These are phyloP conservation scores for Darevskia nairensis DNA, from an alignment of 2,797 vertebrate species.

Conservation along the genomic window DNA sequence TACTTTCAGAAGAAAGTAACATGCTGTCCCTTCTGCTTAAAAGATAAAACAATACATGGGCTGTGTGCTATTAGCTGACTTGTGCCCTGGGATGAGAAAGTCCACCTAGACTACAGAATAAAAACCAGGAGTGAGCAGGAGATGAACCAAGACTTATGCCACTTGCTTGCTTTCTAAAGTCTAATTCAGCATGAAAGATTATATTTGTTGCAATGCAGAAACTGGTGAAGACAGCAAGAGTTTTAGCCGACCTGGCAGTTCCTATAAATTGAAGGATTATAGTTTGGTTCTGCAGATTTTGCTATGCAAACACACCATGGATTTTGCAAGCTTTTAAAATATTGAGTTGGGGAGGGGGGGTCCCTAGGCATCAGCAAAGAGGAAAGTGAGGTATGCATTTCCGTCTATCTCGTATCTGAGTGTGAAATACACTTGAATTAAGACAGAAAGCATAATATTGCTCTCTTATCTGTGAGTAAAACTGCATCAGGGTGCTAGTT, in stretches of 20 bases:
- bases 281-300: conserved; percentile 37
- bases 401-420: conserved; percentile 20
- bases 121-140: conserved; percentile 10
- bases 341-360: background rate
- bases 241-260: conserved; percentile 33
- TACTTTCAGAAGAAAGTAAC: conserved; percentile 3
- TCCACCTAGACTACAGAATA: conserved; percentile 27
- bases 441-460: conserved; percentile 20
- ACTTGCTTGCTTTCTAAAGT: conserved; percentile 15
- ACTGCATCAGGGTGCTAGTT: background rate
- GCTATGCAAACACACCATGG: conserved; percentile 15
- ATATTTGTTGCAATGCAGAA: conserved; percentile 42
- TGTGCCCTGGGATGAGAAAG: conserved; percentile 45
- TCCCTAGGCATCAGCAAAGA: background rate
- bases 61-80: conserved; percentile 46
- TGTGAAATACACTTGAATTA: background rate
- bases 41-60: conserved; percentile 32
- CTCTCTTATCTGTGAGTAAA: conserved; percentile 9
- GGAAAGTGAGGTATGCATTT: conserved; percentile 25
- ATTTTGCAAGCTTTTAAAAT: conserved; percentile 44
- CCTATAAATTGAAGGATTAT: conserved; percentile 40
- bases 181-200: conserved; percentile 44
- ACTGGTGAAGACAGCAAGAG: conserved; percentile 4
- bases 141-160: conserved; percentile 7
- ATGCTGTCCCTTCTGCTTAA: conserved; percentile 20